phyloP scores from a whole-genome alignment of 2,797 vertebrate genomes.

The Typhlichthys eigenmanni region DNA sequence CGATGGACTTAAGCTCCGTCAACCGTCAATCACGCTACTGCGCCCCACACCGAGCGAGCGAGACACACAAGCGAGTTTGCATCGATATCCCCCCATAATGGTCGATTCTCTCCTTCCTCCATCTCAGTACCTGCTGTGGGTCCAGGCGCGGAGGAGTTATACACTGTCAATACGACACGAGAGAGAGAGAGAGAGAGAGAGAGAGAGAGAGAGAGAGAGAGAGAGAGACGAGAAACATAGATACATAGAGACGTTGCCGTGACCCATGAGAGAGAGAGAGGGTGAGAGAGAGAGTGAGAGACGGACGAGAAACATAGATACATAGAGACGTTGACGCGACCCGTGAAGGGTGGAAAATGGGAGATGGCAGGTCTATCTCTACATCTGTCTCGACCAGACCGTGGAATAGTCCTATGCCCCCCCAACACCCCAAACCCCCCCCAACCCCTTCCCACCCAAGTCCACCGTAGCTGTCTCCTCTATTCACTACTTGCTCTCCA shows the following conservation, averaged over 20 bases:
- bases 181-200: too few species aligned
- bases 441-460: background rate
- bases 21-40: slow-evolving; percentile 99
- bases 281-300: too few species aligned
- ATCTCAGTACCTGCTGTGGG: slow-evolving; percentile 6
- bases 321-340: slow-evolving; percentile 15
- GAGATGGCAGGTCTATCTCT: slow-evolving; percentile 55
- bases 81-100: slow-evolving; percentile 55
- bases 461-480: slow-evolving; percentile 48
- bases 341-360: slow-evolving; percentile 54
- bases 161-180: too few species aligned
- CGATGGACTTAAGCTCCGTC: slow-evolving; percentile 91
- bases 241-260: too few species aligned
- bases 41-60: slow-evolving; percentile 55
- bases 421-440: too few species aligned
- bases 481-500: slow-evolving; percentile 59
- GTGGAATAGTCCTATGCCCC: slow-evolving; percentile 34
- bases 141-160: too few species aligned
- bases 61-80: slow-evolving; percentile 24
- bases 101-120: slow-evolving; percentile 38
- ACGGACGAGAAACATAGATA: slow-evolving; percentile 32
- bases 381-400: slow-evolving; percentile 47
- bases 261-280: too few species aligned
- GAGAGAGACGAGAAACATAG: too few species aligned
- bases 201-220: too few species aligned